Conservation (phyloP, 2,797 vertebrate genomes). For the Alca torda region DNA sequence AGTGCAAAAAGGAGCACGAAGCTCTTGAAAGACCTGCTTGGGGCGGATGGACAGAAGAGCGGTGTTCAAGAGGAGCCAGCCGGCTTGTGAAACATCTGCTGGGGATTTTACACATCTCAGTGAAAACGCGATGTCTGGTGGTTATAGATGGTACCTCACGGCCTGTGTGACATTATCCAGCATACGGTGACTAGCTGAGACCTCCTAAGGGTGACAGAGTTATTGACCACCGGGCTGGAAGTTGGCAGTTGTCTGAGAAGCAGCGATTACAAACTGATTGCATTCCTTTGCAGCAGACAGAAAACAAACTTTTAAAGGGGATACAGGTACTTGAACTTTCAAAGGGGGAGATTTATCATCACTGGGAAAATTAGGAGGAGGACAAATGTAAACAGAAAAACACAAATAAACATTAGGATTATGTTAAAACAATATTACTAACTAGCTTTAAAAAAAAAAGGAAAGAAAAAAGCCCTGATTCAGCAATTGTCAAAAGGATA, state of each 20-base stretch:
- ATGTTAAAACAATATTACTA: neutral
- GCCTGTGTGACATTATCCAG: neutral
- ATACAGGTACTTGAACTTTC: neutral
- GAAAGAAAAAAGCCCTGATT: too few species aligned
- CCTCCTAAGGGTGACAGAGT: neutral
- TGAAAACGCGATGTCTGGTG: neutral
- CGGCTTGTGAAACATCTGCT: neutral
- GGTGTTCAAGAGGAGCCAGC: neutral
- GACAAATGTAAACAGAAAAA: neutral
- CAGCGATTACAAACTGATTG: fast-evolving
- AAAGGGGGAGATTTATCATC: neutral
- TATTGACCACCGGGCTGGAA: neutral
- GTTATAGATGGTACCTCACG: neutral
- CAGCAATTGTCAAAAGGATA: neutral
- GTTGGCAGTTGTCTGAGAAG: neutral
- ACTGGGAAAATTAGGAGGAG: neutral
- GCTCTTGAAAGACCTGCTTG: neutral
- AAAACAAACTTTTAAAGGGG: neutral
- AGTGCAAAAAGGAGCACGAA: neutral
- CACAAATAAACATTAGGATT: neutral
- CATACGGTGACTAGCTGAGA: neutral
- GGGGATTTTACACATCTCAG: neutral
- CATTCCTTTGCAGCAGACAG: neutral
- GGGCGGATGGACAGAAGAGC: neutral
- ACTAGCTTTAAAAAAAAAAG: neutral